phyloP scores from a whole-genome alignment of 2,888 invertebrate genomes.

The Caenorhabditis auriculariae region DNA sequence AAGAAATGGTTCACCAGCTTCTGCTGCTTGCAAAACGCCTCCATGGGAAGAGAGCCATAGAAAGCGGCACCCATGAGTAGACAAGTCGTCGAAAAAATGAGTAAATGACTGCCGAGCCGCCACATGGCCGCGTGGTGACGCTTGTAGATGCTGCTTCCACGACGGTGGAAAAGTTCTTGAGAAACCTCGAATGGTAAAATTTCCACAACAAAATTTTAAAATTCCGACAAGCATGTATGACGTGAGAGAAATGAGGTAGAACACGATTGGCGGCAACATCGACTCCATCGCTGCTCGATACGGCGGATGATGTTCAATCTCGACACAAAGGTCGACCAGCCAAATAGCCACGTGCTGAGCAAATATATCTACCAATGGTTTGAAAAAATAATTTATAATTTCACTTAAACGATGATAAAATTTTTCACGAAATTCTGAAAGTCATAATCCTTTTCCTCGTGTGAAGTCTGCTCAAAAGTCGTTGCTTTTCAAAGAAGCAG shows the following conservation, averaged over 20 bases:
- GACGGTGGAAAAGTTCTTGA: constrained; percentile 14
- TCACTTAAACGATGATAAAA: no score
- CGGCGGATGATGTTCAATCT: constrained; percentile 15
- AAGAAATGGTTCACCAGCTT: constrained; percentile 5
- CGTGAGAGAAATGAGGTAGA: constrained; percentile 17
- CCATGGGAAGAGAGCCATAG: constrained; percentile 16
- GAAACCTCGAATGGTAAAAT: no score
- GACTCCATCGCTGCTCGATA: constrained; percentile 14
- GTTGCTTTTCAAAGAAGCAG: no score
- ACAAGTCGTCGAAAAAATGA: constrained; percentile 20
- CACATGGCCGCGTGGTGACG: constrained; percentile 21
- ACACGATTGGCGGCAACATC: constrained; percentile 17
- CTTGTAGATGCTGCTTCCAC: constrained; percentile 11
- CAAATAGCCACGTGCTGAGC: constrained; percentile 18
- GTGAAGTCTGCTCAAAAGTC: no score
- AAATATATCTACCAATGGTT: background rate
- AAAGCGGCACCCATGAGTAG: constrained; percentile 17
- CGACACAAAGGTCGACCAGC: constrained; percentile 23
- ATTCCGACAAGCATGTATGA: constrained; percentile 22
- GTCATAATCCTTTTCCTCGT: no score
- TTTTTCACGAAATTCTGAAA: no score
- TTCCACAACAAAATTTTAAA: no score
- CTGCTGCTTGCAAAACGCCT: constrained; percentile 12
- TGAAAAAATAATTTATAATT: no score
- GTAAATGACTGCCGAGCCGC: constrained; percentile 21